A percentile compares a stretch with the other conserved stretches of the same genome.
phyloP scores from a whole-genome alignment of 2,113 vertebrate genomes.

The Syngnathus scovelli region DNA sequence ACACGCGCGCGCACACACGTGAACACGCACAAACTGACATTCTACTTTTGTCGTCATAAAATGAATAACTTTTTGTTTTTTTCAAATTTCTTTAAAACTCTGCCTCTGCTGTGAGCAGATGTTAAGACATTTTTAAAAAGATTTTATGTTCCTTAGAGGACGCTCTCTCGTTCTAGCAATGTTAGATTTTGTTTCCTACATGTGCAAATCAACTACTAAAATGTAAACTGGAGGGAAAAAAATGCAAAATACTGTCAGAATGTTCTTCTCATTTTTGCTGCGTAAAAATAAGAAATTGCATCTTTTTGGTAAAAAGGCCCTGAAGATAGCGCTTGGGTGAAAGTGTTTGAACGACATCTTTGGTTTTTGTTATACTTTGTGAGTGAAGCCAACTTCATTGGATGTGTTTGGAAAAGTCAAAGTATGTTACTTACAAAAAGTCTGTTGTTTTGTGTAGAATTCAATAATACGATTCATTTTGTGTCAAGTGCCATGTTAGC shows the following conservation, averaged over 20 bases:
- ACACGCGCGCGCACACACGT: slow-evolving; percentile 69
- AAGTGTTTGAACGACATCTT: background rate
- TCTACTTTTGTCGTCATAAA: slow-evolving; percentile 39
- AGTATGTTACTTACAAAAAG: background rate
- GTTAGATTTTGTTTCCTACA: slow-evolving; percentile 70
- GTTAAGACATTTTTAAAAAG: slow-evolving; percentile 63
- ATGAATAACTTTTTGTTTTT: slow-evolving; percentile 39
- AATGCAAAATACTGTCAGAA: slow-evolving; percentile 36
- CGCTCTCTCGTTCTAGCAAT: slow-evolving; percentile 52
- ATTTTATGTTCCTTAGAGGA: slow-evolving; percentile 53
- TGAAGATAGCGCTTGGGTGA: background rate
- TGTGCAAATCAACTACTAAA: slow-evolving; percentile 79
- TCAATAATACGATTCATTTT: background rate
- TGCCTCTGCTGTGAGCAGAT: slow-evolving; percentile 29
- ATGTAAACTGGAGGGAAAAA: slow-evolving; percentile 78
- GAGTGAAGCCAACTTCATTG: background rate
- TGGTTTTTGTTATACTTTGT: background rate
- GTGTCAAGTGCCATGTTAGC: background rate
- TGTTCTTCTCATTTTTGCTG: slow-evolving; percentile 5
- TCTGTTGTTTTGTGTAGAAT: background rate
- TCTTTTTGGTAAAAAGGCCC: background rate
- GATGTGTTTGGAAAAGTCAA: too few species aligned
- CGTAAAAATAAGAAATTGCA: background rate
- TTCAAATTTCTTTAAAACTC: slow-evolving; percentile 15
- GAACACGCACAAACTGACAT: slow-evolving; percentile 58